Base-by-base conservation (phyloP, 2,888 invertebrate genomes). In the Polyommatus iphigenia region DNA sequence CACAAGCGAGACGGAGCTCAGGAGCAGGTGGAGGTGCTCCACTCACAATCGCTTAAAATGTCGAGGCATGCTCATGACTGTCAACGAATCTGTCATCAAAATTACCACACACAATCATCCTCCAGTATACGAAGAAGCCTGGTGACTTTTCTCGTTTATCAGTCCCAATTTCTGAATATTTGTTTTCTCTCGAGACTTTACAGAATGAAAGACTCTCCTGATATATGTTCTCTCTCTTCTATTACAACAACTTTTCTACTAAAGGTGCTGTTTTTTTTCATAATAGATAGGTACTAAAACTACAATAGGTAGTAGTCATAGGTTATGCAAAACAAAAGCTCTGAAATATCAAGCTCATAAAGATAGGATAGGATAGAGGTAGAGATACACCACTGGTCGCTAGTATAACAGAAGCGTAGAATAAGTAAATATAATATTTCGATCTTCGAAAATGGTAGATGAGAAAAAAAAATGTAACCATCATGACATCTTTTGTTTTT, bases 11-110 rank as follows among this genome's bases (percentile, higher is more conserved):
- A 1, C 6, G 29, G 81, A 82, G 0, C 1, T 4, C 6, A 87
- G 83, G 73, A 62, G 78, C 0, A 80, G 88, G 7, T 90, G 90
- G 90, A 80, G 84, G 8, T 90, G 89, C 77, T 90, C 90, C 2
- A 88, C 89, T 0, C 87, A 89, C 78, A 79, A 80, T 46, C 81
- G 79, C 8, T 73, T 76, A 2, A 81, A 82, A 0, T 83, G 82
- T 20, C 73, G 78, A 24, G 83, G 82, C 2, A n/a, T 50, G 0
- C 24, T 83, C 1, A 77, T 81, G 67, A 82, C 82, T 4, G 15
- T 81, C 2, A 79, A 80, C 0, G 78, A 82, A 8, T 13, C 76
- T 2, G 78, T 82, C n/a, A 62, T 82, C 18, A 77, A 54, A 13
- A 18, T 78, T 0, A 81, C 80, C n/a, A 50, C 71, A 0, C 83